Evolutionary conservation across 1,140 invertebrate species (phyloP).

Genomic region (Caenorhabditis inopinata): DNA sequence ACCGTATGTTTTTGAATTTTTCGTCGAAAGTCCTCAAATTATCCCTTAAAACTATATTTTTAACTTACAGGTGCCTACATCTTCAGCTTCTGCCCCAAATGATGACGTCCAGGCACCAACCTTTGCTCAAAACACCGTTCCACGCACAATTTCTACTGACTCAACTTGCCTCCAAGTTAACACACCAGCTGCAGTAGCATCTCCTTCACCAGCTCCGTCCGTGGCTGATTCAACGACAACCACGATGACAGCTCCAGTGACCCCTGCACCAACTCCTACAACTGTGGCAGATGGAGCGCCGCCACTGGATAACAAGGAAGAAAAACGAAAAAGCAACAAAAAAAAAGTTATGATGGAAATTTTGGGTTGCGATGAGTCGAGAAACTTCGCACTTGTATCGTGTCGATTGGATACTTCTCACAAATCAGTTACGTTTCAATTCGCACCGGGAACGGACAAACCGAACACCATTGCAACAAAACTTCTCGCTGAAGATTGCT

Average conservation of each 20-base stretch:
- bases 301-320: background rate
- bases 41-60: no score
- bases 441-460: conserved; percentile 59
- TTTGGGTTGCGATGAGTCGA: conserved; percentile 50
- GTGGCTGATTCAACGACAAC: background rate
- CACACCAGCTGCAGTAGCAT: background rate
- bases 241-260: conserved; percentile 24
- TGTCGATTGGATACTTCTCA: conserved; percentile 62
- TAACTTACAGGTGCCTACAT: background rate
- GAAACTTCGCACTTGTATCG: conserved; percentile 56
- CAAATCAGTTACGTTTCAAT: conserved; percentile 62
- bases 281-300: background rate
- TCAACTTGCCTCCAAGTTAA: background rate
- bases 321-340: conserved; percentile 46
- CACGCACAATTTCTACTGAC: background rate
- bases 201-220: background rate
- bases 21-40: no score
- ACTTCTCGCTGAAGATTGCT: conserved; percentile 58
- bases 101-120: background rate
- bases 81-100: background rate
- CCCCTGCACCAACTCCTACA: conserved; percentile 38
- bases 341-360: conserved; percentile 60
- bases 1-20: background rate
- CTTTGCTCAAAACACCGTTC: background rate
- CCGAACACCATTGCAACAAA: conserved; percentile 55